A percentile compares a stretch with the other conserved stretches of the same genome.
Evolutionary conservation across 2,113 vertebrate genomes (phyloP).

Genomic region (Chlamydotis undulata): DNA sequence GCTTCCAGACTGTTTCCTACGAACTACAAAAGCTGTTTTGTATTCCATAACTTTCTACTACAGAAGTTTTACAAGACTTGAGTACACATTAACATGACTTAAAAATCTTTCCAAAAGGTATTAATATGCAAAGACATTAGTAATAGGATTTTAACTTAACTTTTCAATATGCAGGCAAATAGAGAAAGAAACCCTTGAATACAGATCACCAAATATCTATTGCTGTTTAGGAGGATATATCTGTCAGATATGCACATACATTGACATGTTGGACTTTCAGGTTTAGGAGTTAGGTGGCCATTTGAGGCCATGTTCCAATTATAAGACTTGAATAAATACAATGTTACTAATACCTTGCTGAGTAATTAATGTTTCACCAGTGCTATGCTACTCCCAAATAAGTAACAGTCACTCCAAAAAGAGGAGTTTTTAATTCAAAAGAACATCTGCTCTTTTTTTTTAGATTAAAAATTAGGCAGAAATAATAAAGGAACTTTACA

Average conservation of each 20-base stretch:
- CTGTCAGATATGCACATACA: not conserved
- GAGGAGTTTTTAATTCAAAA: not conserved
- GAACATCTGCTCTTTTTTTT: not conserved
- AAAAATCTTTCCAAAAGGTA: not conserved
- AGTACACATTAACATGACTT: not conserved
- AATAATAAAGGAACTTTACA: not conserved
- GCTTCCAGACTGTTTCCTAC: conserved; percentile 45
- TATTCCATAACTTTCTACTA: conserved; percentile 6
- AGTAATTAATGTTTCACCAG: not conserved
- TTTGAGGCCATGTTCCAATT: not conserved
- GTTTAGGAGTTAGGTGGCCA: not conserved
- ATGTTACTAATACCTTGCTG: not conserved
- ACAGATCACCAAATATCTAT: not conserved
- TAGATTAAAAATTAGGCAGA: not conserved
- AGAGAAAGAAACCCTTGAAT: not conserved
- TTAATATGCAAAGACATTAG: not conserved
- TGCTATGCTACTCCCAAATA: not conserved
- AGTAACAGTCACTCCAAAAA: not conserved
- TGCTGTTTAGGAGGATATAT: not conserved
- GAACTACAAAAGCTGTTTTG: conserved; percentile 39
- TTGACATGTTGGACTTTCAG: not conserved
- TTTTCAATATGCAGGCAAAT: not conserved
- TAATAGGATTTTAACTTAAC: not conserved
- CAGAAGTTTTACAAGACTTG: not conserved
- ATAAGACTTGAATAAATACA: not conserved